Evolutionary conservation across 2,113 vertebrate species (phyloP).

Genomic region (Perca flavescens): DNA sequence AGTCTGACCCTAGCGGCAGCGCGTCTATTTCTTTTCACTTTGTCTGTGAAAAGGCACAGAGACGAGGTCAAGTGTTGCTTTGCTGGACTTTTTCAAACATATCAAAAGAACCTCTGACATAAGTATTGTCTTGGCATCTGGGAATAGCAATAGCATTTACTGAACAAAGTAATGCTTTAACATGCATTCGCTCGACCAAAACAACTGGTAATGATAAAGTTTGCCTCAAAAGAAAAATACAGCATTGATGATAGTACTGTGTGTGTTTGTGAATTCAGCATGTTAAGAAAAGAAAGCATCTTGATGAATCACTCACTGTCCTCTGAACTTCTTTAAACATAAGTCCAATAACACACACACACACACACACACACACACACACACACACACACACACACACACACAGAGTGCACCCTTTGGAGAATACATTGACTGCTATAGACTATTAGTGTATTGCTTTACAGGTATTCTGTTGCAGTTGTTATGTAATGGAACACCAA

Average conservation of each 20-base stretch:
- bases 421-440: not conserved
- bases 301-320: constrained; percentile 23
- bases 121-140: not conserved
- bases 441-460: not conserved
- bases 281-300: constrained; percentile 5
- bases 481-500: not conserved
- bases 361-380: constrained; percentile 7
- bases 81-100: not conserved
- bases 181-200: not conserved
- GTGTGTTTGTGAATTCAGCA: constrained; percentile 17
- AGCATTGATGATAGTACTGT: not conserved
- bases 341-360: not conserved
- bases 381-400: constrained; percentile 19
- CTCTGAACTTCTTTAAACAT: constrained; percentile 4
- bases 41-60: not conserved
- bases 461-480: not conserved
- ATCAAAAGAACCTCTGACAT: not conserved
- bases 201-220: constrained; percentile 17
- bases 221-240: not conserved
- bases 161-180: not conserved
- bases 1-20: too few relatives aligned
- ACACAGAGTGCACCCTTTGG: constrained; percentile 17
- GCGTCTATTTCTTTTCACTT: constrained; percentile 4
- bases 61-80: not conserved
- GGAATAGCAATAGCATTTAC: not conserved